Evolutionary conservation across 2,113 vertebrate genomes (phyloP).

Genomic region (Rana temporaria): DNA sequence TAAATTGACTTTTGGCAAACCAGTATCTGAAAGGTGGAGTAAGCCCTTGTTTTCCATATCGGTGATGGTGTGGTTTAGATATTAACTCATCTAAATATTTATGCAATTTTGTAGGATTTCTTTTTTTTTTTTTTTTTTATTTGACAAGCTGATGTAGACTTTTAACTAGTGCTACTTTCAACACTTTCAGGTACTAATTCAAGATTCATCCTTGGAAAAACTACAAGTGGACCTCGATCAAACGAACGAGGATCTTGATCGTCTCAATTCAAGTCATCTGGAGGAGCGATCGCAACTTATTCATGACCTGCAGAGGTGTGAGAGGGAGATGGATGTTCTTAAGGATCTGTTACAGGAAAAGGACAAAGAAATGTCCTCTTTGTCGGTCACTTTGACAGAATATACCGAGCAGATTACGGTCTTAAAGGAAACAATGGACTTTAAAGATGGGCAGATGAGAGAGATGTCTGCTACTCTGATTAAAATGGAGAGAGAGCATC

Average conservation of each 20-base stretch:
- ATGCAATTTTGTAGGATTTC: too few species aligned
- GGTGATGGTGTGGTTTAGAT: too few species aligned
- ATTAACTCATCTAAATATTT: too few species aligned
- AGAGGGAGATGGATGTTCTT: conserved; percentile 85
- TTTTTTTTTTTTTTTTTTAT: too few species aligned
- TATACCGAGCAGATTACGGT: conserved; percentile 78
- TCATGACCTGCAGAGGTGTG: conserved; percentile 86
- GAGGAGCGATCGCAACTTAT: conserved; percentile 87
- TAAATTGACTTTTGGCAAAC: too few species aligned
- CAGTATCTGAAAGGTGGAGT: too few species aligned
- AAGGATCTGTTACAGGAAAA: conserved; percentile 81
- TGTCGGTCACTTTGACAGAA: conserved; percentile 75
- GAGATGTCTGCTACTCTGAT: conserved; percentile 73
- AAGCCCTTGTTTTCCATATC: too few species aligned
- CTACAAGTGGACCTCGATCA: conserved; percentile 85
- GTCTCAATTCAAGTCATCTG: conserved; percentile 81
- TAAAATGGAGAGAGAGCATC: conserved; percentile 75
- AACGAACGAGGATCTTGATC: conserved; percentile 88
- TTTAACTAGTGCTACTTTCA: conserved; percentile 52
- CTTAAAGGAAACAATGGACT: conserved; percentile 76
- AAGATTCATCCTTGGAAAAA: conserved; percentile 75
- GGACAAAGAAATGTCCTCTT: conserved; percentile 77
- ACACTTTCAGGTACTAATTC: conserved; percentile 75
- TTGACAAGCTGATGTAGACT: too few species aligned
- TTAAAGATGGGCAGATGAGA: conserved; percentile 80